A percentile compares a stretch with the other conserved stretches of the same genome.
phyloP scores from a whole-genome alignment of 2,113 vertebrate species.

The Pavo muticus region DNA sequence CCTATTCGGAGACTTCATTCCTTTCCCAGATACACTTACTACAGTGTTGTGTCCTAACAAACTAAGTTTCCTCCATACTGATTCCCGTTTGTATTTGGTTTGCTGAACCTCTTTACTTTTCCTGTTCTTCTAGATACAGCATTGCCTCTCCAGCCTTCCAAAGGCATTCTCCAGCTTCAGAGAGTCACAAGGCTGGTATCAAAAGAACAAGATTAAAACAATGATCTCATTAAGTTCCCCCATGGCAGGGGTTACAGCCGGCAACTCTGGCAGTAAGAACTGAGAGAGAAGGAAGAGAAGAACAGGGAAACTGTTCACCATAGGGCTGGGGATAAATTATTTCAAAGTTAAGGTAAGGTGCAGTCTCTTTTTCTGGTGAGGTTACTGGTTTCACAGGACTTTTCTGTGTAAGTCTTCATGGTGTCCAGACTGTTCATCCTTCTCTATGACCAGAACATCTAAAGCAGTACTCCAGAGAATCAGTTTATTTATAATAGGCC shows the following conservation, averaged over 20 bases:
- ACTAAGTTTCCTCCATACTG: background rate
- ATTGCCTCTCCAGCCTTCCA: background rate
- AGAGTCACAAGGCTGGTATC: background rate
- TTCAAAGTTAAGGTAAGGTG: background rate
- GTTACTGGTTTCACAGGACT: background rate
- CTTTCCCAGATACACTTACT: background rate
- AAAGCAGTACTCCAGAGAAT: background rate
- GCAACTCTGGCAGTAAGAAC: background rate
- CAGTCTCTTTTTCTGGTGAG: background rate
- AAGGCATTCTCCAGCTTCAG: background rate
- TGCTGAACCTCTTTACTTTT: background rate
- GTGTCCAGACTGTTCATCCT: background rate
- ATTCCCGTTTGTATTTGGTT: background rate
- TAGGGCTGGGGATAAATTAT: background rate
- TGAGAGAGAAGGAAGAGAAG: background rate
- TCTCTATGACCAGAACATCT: background rate
- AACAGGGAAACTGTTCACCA: background rate
- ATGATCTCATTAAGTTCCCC: background rate
- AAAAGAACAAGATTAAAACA: background rate
- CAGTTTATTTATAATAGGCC: background rate
- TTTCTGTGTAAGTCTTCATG: background rate
- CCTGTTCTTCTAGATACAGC: background rate
- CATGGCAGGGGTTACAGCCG: background rate
- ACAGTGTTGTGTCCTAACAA: fast-evolving
- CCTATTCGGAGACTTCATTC: background rate